A percentile compares a stretch with the other conserved stretches of the same genome.
phyloP scores from a whole-genome alignment of 1,140 invertebrate genomes.

The Bradynema listronoti region DNA sequence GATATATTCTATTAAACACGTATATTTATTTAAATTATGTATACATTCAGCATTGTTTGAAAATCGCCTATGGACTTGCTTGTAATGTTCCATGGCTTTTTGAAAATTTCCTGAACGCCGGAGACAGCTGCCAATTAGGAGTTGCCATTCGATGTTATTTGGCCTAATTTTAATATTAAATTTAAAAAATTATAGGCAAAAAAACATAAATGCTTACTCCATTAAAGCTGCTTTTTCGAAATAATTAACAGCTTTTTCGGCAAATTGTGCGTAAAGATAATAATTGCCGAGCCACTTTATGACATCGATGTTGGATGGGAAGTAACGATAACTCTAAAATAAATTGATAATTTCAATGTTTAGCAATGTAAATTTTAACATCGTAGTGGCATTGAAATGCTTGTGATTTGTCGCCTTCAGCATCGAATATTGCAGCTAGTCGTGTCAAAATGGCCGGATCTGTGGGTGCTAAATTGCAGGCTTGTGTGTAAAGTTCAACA shows the following conservation, averaged over 20 bases:
- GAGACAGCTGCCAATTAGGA: conserved; percentile 54
- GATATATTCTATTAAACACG: conserved; percentile 1
- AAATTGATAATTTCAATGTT: conserved; percentile 1
- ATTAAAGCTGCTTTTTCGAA: conserved; percentile 80
- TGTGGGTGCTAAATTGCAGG: conserved; percentile 73
- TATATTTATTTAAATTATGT: background rate
- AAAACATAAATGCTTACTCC: conserved; percentile 63
- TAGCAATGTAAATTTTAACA: conserved; percentile 59
- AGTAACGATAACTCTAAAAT: conserved; percentile 73
- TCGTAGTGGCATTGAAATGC: conserved; percentile 85
- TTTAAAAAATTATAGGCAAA: background rate
- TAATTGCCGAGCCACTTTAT: conserved; percentile 86
- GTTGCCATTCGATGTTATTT: conserved; percentile 56
- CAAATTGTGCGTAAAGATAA: conserved; percentile 78
- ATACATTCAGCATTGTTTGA: conserved; percentile 56
- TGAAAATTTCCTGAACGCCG: conserved; percentile 56
- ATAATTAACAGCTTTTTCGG: conserved; percentile 79
- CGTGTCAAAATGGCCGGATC: conserved; percentile 76
- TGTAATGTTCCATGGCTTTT: conserved; percentile 52
- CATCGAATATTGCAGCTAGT: conserved; percentile 76
- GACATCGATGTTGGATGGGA: conserved; percentile 78
- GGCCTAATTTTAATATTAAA: conserved; percentile 26
- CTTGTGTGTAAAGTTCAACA: conserved; percentile 70
- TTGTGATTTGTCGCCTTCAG: conserved; percentile 77
- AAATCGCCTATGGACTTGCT: conserved; percentile 51